Conservation (phyloP, 2,113 vertebrate species). For the Rutilus rutilus region DNA sequence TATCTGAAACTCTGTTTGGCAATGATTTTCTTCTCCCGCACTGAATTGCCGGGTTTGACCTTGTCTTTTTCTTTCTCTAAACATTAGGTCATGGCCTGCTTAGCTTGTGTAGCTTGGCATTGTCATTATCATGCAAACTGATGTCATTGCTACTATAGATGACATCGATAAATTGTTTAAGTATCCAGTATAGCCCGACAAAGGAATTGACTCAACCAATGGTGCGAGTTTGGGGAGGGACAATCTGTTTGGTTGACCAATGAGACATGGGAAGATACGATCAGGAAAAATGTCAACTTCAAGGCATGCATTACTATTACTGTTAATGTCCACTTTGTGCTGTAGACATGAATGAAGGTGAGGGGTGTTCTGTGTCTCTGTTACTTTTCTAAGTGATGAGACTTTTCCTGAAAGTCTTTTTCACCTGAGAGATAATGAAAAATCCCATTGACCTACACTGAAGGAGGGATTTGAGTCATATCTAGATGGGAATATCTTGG, state of each 20-base stretch:
- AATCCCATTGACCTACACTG: neutral
- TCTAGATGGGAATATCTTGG: neutral
- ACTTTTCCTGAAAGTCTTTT: neutral
- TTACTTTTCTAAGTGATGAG: neutral
- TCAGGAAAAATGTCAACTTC: neutral
- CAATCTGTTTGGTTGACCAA: neutral
- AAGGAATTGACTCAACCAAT: neutral
- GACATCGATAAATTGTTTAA: slow-evolving; percentile 18
- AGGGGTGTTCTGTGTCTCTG: neutral
- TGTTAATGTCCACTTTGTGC: neutral
- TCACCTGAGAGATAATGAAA: neutral
- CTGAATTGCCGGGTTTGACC: slow-evolving; percentile 63
- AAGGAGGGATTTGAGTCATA: neutral
- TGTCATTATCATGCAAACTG: slow-evolving; percentile 49
- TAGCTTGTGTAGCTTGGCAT: slow-evolving; percentile 42
- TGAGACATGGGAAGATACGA: neutral
- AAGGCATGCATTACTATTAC: too few species aligned
- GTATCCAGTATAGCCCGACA: neutral
- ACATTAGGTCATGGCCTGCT: slow-evolving; percentile 53
- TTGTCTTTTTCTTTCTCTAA: slow-evolving; percentile 53
- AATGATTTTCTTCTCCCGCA: slow-evolving; percentile 69
- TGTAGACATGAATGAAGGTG: slow-evolving; percentile 1
- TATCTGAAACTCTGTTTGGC: slow-evolving; percentile 63
- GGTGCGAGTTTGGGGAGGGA: neutral
- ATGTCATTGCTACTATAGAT: slow-evolving; percentile 56